Conservation (phyloP, 2,888 invertebrate species). For the Hypena proboscidalis region DNA sequence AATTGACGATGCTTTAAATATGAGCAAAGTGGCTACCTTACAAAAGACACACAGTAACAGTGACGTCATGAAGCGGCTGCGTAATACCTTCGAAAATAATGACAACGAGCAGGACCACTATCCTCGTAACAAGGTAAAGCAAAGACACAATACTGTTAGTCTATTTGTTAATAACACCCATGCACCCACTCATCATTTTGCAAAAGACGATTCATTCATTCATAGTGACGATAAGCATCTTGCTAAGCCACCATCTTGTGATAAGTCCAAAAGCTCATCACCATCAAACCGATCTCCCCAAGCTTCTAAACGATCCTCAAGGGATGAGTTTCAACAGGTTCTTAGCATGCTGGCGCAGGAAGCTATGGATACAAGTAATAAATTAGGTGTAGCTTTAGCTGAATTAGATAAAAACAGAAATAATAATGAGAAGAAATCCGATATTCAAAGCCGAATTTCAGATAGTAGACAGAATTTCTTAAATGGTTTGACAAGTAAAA, state of each 20-base stretch:
- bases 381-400: conserved; percentile 87
- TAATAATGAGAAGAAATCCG: conserved; percentile 67
- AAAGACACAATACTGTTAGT: conserved; percentile 81
- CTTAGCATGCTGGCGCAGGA: conserved; percentile 90
- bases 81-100: conserved; percentile 76
- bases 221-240: conserved; percentile 78
- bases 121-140: conserved; percentile 82
- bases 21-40: conserved; percentile 78
- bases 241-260: conserved; percentile 80
- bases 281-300: conserved; percentile 85
- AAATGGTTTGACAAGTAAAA: conserved; percentile 73
- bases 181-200: conserved; percentile 76
- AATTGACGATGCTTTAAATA: conserved; percentile 84
- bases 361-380: conserved; percentile 90
- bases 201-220: conserved; percentile 83
- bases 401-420: conserved; percentile 83
- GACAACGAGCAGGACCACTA: conserved; percentile 73
- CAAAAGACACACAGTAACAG: conserved; percentile 87
- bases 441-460: conserved; percentile 80
- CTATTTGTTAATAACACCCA: conserved; percentile 79
- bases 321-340: conserved; percentile 88
- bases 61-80: conserved; percentile 82
- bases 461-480: conserved; percentile 79
- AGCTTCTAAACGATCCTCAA: conserved; percentile 75
- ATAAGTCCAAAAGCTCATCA: conserved; percentile 83